Base-by-base conservation (phyloP, 2,797 vertebrate species). In the Urocyon cinereoargenteus region DNA sequence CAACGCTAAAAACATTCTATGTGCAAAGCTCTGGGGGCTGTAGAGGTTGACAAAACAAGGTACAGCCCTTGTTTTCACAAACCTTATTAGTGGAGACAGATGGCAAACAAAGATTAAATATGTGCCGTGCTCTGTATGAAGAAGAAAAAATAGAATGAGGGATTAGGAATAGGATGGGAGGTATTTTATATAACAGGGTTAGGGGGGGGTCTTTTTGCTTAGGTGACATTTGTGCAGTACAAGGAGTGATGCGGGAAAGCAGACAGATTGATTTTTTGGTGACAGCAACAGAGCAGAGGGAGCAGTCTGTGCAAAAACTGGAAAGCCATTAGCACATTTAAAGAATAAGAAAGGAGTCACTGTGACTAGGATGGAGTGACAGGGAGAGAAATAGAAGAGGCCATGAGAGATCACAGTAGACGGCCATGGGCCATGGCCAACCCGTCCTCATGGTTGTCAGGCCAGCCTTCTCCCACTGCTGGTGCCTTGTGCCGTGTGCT, bases 381-480 rank as follows among this genome's bases (percentile, higher is more conserved):
- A 1, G 31, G 22, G 3, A 21, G 21, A 70, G 15, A 36, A 18
- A 12, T 15, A 2, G 31, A 53, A 86, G 13, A 51, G 36, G 57
- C 18, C 55, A 3, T 18, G 7, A 19, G 21, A 5, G 18, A 11
- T 28, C 10, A n/a, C 21, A 9, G 40, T 72, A 10, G 7, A 15
- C 5, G 15, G 26, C 18, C 5, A 2, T 16, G 18, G 15, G 26
- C 22, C 2, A 1, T 13, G 18, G 45, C 22, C 5, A 12, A 68
- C 64, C 5, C 4, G 10, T 70, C 9, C 21, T 6, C 15, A 6
- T 19, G 3, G 5, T 36, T 45, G 24, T 45, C 19, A 21, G 2
- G 11, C 4, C 9, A 73, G 8, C 21, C 21, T 40, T 73, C 21
- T n/a, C 9, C 31, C 55, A 3, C 14, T 13, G 3, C 14, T 13